Percentiles rank a stretch among this genome's conserved stretches.
These are phyloP conservation scores for Oophaga sylvatica DNA, from an alignment of 2,797 vertebrate genomes.

Conservation along the genomic window DNA sequence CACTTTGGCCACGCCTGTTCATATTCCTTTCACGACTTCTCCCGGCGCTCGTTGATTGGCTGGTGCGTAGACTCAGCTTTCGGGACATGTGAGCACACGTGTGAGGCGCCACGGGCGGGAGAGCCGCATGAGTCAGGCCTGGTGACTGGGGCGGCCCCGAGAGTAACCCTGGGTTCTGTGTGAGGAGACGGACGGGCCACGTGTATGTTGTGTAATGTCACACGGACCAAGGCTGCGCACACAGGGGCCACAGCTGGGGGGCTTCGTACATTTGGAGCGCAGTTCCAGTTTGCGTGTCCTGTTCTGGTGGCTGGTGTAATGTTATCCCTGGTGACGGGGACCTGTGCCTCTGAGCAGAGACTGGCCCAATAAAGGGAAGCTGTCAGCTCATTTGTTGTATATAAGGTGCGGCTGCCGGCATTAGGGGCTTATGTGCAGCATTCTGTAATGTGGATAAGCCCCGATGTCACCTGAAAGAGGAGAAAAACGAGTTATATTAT, in stretches of 20 bases:
- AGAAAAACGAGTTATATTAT: too few relatives aligned
- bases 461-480: too few relatives aligned
- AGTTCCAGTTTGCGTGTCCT: not conserved
- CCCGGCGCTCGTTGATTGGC: slow-evolving; percentile 12
- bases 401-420: too few relatives aligned
- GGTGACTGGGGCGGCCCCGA: slow-evolving; percentile 24
- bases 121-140: not conserved
- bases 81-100: slow-evolving; percentile 1
- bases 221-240: not conserved
- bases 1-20: not conserved
- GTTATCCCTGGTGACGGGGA: too few relatives aligned
- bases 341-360: too few relatives aligned
- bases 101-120: not conserved
- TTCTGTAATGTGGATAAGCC: too few relatives aligned
- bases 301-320: too few relatives aligned
- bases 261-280: too few relatives aligned
- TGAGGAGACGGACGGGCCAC: not conserved
- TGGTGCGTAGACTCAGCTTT: not conserved
- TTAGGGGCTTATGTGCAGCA: too few relatives aligned
- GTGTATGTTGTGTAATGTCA: not conserved
- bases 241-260: not conserved
- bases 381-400: too few relatives aligned
- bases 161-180: not conserved
- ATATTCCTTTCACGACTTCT: not conserved
- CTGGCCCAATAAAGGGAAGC: too few relatives aligned